Evolutionary conservation across 2,113 vertebrate genomes (phyloP).

Genomic region (Lophochroa leadbeateri): DNA sequence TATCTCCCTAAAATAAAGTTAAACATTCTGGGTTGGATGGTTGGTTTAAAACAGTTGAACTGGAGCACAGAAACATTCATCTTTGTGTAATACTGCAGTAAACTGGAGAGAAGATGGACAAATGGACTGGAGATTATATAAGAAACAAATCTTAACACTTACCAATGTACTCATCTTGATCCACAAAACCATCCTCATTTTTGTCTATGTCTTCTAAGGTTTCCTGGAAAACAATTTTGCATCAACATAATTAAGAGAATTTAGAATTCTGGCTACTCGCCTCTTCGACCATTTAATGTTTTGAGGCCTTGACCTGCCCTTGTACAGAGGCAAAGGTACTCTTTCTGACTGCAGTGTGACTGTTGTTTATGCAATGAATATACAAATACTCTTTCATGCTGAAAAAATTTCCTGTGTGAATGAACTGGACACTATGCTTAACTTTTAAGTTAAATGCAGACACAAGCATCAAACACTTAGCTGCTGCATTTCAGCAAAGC

Average conservation of each 20-base stretch:
- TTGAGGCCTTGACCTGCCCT: neutral
- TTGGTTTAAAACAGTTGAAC: neutral
- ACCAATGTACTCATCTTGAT: slow-evolving; percentile 98
- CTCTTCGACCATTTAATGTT: neutral
- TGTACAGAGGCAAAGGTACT: neutral
- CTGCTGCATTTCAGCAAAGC: neutral
- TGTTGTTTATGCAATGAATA: neutral
- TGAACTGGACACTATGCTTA: neutral
- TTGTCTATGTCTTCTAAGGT: slow-evolving; percentile 98
- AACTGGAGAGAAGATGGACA: neutral
- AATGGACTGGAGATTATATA: neutral
- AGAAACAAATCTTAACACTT: slow-evolving; percentile 41
- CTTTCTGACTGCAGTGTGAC: neutral
- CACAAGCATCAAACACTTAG: neutral
- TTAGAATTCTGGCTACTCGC: neutral
- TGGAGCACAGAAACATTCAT: neutral
- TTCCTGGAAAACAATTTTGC: slow-evolving; percentile 81
- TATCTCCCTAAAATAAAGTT: neutral
- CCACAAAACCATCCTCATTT: slow-evolving; percentile 91
- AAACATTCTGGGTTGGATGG: neutral
- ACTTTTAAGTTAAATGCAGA: neutral
- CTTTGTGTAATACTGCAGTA: neutral
- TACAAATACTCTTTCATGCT: neutral
- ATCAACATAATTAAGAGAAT: neutral
- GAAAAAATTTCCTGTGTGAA: neutral